Evolutionary conservation across 2,888 invertebrate genomes (phyloP).

Genomic region (Pollenia angustigena): DNA sequence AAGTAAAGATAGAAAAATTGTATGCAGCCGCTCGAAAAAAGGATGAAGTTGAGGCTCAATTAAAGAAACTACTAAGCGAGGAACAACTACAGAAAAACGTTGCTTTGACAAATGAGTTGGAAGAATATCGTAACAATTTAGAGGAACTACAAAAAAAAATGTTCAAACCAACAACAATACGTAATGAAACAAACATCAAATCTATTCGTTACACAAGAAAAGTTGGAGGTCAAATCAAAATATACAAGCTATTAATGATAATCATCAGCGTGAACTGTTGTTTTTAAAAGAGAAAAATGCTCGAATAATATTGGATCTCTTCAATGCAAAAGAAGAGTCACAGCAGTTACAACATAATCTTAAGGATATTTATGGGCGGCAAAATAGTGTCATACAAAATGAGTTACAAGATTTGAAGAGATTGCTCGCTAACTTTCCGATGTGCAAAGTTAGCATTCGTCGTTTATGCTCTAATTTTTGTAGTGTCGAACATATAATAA

Average conservation of each 20-base stretch:
- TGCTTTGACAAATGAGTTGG: conserved; percentile 83
- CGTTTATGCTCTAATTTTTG: too few relatives aligned
- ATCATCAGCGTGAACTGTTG: conserved; percentile 80
- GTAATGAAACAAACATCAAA: conserved; percentile 81
- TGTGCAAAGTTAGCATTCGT: too few relatives aligned
- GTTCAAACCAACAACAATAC: conserved; percentile 80
- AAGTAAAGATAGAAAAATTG: conserved; percentile 84
- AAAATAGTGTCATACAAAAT: conserved; percentile 84
- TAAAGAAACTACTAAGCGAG: conserved; percentile 79
- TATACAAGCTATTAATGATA: conserved; percentile 80
- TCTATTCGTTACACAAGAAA: conserved; percentile 81
- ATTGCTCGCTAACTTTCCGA: too few relatives aligned
- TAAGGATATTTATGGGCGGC: conserved; percentile 82
- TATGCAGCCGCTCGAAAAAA: conserved; percentile 83
- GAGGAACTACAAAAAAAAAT: conserved; percentile 79
- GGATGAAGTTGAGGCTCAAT: conserved; percentile 80
- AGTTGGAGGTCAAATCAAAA: conserved; percentile 79
- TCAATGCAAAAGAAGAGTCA: conserved; percentile 85
- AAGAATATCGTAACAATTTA: conserved; percentile 83
- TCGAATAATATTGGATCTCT: conserved; percentile 85
- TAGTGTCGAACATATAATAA: too few relatives aligned
- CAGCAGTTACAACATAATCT: conserved; percentile 85
- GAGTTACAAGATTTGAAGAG: conserved; percentile 89
- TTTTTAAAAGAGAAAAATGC: conserved; percentile 86
- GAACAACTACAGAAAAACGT: conserved; percentile 85